Base-by-base conservation (phyloP, 2,113 vertebrate genomes). In the Stegostoma tigrinum region DNA sequence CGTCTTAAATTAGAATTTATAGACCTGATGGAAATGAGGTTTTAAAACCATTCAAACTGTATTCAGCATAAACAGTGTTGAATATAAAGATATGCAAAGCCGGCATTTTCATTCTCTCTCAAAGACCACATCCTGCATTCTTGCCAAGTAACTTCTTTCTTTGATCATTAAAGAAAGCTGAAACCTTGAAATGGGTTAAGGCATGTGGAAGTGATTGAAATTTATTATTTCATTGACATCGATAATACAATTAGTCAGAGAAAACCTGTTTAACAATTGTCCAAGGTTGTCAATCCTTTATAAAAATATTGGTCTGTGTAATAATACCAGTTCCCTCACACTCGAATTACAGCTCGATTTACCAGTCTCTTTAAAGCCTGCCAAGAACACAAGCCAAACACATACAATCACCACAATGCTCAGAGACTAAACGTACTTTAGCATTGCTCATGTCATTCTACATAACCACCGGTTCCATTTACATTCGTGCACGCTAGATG, bases 361-460 rank as follows among this genome's bases (percentile, higher is more conserved):
- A 75, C 27, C 94, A 95, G 67, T 52, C 94, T 70, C 3, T 42
- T 64, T 94, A 24, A 42, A 68, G 66, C 19, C 68, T 95, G 94
- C 94, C 93, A 95, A n/a, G 38, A 95, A 34, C 42, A 15, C 55
- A 30, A 68, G 94, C 67, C 94, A 95, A 61, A 93, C 21, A 67
- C 89, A 42, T n/a, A 66, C 61, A 66, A 66, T 42, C 91, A 27
- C 38, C 21, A 27, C 24, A 67, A 66, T 38, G 24, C 24, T 95
- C 68, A 30, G 67, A 95, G 68, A 95, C 72, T 68, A 95, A 75
- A 95, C 34, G 67, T 75, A 72, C 27, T 48, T 95, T 52, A 68
- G 75, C 94, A 95, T 70, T 95, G 94, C 27, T 95, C 94, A 72
- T 72, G 72, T 95, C 94, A 95, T 52, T 72, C 45, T 72, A 72